Evolutionary conservation across 2,113 vertebrate genomes (phyloP).

Genomic region (Corythornis madagascariensis): DNA sequence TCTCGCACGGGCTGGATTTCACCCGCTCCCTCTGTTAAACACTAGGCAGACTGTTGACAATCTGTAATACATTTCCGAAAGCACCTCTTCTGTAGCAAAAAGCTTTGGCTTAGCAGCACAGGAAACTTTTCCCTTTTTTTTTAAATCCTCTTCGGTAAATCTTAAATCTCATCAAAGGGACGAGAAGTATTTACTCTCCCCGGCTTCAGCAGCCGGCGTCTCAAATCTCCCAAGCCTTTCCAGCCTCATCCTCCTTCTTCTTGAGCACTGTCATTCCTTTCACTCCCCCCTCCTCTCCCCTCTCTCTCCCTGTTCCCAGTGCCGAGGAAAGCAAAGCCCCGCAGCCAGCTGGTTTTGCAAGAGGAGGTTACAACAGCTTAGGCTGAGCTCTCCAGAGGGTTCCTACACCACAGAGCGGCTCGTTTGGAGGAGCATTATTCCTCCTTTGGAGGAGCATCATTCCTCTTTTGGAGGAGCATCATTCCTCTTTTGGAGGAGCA

Average conservation of each 20-base stretch:
- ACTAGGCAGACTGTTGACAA: background rate
- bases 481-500: background rate
- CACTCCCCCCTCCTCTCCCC: rapidly evolving
- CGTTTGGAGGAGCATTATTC: background rate
- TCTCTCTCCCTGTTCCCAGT: background rate
- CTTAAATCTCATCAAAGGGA: background rate
- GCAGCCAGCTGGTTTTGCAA: background rate
- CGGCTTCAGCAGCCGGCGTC: background rate
- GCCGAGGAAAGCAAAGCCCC: background rate
- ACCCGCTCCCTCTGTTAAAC: background rate
- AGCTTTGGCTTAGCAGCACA: background rate
- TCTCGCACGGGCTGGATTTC: rapidly evolving
- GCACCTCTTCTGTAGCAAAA: background rate
- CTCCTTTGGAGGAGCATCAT: background rate
- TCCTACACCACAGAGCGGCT: rapidly evolving
- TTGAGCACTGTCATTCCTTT: background rate
- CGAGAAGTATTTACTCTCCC: background rate
- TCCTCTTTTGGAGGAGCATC: background rate
- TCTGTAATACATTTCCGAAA: background rate
- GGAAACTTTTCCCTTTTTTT: background rate
- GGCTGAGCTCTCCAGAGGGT: background rate
- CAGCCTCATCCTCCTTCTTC: background rate
- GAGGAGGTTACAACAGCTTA: background rate
- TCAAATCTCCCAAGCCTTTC: background rate
- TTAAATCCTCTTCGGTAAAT: background rate